Conservation (phyloP, 2,113 vertebrate genomes). For the Speoplatyrhinus poulsoni region DNA sequence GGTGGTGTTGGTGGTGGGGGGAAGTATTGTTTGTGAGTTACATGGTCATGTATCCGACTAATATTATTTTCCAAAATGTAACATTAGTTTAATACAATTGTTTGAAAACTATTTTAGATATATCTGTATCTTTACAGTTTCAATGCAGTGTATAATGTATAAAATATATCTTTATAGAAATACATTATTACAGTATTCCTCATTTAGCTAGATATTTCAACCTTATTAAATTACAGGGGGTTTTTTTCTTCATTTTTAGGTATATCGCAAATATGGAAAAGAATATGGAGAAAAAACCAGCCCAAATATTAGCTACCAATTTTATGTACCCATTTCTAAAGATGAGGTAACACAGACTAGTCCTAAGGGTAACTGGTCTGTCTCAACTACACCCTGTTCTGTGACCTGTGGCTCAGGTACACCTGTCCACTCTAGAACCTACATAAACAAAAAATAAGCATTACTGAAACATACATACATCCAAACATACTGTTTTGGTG, state of each 20-base stretch:
- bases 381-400: constrained; percentile 77
- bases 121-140: no score
- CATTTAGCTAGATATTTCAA: neutral
- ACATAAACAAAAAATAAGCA: neutral
- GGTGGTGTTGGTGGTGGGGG: no score
- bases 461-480: neutral
- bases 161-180: no score
- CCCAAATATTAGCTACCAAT: constrained; percentile 88
- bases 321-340: constrained; percentile 70
- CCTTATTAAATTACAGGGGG: neutral
- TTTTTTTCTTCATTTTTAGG: constrained; percentile 65
- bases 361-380: constrained; percentile 71
- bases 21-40: no score
- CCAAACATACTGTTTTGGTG: no score
- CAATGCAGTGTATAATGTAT: no score
- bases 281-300: constrained; percentile 83
- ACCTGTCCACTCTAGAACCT: neutral
- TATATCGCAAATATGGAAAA: constrained; percentile 86
- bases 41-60: no score
- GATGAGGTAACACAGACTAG: constrained; percentile 26
- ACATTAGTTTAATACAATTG: no score
- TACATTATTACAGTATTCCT: no score
- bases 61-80: no score
- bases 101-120: no score
- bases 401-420: constrained; percentile 89